Percentiles rank a stretch among this genome's conserved stretches.
These are phyloP conservation scores for Myiozetetes cayanensis DNA, from an alignment of 2,113 vertebrate genomes.

Conservation along the genomic window DNA sequence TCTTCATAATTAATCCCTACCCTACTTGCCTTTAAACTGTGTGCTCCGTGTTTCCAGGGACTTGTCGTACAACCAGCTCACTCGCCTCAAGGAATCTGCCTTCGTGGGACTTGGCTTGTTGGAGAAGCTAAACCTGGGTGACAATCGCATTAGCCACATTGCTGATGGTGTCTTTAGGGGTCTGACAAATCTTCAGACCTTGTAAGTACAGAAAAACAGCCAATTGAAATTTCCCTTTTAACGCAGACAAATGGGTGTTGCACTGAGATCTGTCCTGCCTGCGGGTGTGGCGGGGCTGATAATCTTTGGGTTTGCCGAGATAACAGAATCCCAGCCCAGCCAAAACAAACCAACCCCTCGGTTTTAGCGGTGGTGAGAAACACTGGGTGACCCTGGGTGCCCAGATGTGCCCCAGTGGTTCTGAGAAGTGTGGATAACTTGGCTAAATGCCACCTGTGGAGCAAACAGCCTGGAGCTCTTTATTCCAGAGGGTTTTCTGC, in stretches of 20 bases:
- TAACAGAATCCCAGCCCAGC: not conserved
- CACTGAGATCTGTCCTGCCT: not conserved
- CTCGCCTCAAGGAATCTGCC: constrained; percentile 89
- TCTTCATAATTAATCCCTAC: constrained; percentile 1
- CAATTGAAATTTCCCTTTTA: not conserved
- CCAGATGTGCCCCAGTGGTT: not conserved
- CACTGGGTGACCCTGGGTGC: not conserved
- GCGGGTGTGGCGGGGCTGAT: not conserved
- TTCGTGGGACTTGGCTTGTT: constrained; percentile 87
- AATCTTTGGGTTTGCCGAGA: not conserved
- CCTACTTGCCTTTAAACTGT: not conserved
- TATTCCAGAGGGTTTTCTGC: not conserved
- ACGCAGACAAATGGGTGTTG: not conserved
- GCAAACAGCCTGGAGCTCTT: not conserved
- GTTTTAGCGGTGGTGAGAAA: not conserved
- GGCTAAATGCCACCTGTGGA: not conserved
- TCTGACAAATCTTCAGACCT: constrained; percentile 82
- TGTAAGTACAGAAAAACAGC: constrained; percentile 80
- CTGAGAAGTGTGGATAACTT: not conserved
- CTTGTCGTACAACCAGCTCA: constrained; percentile 91
- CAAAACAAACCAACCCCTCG: not conserved
- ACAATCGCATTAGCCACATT: constrained; percentile 90
- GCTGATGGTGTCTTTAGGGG: constrained; percentile 91
- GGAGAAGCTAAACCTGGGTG: constrained; percentile 89
- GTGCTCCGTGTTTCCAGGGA: constrained; percentile 75